Percentiles rank a stretch among this genome's conserved stretches.
Evolutionary conservation across 2,113 vertebrate species (phyloP).

Genomic region (Hippocampus mohnikei): DNA sequence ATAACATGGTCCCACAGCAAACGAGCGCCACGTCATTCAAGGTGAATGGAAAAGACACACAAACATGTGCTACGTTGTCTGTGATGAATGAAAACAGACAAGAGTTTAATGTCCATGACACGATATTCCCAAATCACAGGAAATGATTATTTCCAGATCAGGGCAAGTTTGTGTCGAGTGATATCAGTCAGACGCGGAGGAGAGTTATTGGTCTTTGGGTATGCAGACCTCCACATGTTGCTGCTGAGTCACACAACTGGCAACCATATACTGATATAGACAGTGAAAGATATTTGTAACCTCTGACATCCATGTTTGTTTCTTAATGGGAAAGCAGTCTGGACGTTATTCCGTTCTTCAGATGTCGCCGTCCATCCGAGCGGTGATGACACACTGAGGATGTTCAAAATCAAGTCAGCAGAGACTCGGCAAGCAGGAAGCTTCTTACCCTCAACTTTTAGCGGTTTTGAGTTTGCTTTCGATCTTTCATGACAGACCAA

Average conservation of each 20-base stretch:
- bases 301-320: background rate
- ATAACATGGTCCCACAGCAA: slow-evolving; percentile 9
- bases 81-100: slow-evolving; percentile 47
- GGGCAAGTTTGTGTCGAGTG: slow-evolving; percentile 33
- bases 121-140: slow-evolving; percentile 47
- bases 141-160: slow-evolving; percentile 57
- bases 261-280: slow-evolving; percentile 7
- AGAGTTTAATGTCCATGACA: slow-evolving; percentile 43
- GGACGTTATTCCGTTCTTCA: slow-evolving; percentile 1
- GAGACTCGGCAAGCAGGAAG: slow-evolving; percentile 8
- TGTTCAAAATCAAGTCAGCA: slow-evolving; percentile 27
- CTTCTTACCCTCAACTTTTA: background rate
- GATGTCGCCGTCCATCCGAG: slow-evolving; percentile 63
- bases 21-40: slow-evolving; percentile 7
- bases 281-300: slow-evolving; percentile 4
- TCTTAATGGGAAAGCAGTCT: background rate
- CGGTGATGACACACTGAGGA: slow-evolving; percentile 33
- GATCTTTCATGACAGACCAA: background rate
- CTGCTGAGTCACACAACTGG: slow-evolving; percentile 33
- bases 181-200: slow-evolving; percentile 45
- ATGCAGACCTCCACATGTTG: slow-evolving; percentile 55
- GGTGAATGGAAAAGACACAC: background rate
- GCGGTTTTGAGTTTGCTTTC: background rate
- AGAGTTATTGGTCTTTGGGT: slow-evolving; percentile 47
- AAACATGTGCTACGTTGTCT: background rate